These are phyloP conservation scores for Vespertilio murinus DNA, from an alignment of 2,797 vertebrate species.

Conservation along the genomic window DNA sequence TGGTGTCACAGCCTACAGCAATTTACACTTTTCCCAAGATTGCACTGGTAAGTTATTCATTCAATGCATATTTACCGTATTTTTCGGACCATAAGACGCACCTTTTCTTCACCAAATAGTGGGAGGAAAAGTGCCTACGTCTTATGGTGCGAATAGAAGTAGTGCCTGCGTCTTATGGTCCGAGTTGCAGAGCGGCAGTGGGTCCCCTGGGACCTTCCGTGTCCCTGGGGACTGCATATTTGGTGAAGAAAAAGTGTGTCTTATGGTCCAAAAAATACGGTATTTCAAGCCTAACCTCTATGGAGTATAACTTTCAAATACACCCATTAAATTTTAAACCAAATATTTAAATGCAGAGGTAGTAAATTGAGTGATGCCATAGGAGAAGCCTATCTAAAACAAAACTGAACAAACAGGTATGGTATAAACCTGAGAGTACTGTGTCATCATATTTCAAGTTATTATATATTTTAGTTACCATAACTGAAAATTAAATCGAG, in stretches of 20 bases:
- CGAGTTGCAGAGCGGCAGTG: no score
- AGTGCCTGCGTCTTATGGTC: no score
- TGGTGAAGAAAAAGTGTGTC: no score
- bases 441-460: not conserved
- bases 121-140: no score
- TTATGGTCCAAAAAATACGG: no score
- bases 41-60: not conserved
- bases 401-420: not conserved
- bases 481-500: conserved; percentile 5
- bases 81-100: no score
- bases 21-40: not conserved
- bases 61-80: not conserved
- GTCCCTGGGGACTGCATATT: no score
- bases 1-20: not conserved
- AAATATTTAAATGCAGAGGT: not conserved
- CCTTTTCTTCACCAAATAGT: no score
- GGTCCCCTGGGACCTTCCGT: no score
- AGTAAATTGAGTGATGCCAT: not conserved
- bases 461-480: not conserved
- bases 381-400: not conserved
- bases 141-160: no score
- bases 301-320: not conserved
- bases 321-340: not conserved
- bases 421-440: not conserved
- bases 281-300: not conserved